Percentiles rank a stretch among this genome's conserved stretches.
These are phyloP conservation scores for Leguminivora glycinivorella DNA, from an alignment of 1,140 invertebrate species.

Conservation along the genomic window DNA sequence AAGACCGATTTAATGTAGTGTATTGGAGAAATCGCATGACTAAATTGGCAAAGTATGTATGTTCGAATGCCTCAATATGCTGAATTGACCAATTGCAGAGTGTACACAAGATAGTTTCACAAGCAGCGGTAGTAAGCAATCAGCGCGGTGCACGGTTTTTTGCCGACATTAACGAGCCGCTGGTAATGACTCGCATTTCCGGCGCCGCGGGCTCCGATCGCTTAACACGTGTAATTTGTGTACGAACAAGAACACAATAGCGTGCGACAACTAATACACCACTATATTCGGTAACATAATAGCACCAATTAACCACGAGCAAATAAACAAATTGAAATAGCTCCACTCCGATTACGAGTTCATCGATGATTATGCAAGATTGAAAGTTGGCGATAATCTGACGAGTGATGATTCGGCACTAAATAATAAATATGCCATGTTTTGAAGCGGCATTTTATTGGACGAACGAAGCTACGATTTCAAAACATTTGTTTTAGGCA, in stretches of 20 bases:
- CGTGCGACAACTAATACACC: conserved; percentile 50
- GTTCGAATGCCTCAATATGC: conserved; percentile 51
- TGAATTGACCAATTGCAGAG: conserved; percentile 58
- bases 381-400: conserved; percentile 13
- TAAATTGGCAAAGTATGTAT: conserved; percentile 41
- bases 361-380: conserved; percentile 22
- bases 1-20: conserved; percentile 34
- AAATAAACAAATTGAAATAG: conserved; percentile 24
- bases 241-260: conserved; percentile 48
- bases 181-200: conserved; percentile 59
- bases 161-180: conserved; percentile 60
- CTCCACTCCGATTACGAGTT: conserved; percentile 3
- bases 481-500: conserved; percentile 1
- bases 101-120: conserved; percentile 48
- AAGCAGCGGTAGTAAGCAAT: conserved; percentile 63
- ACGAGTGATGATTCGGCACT: not conserved
- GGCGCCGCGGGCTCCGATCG: conserved; percentile 37
- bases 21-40: conserved; percentile 39
- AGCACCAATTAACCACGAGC: conserved; percentile 10
- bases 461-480: not conserved
- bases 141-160: conserved; percentile 56
- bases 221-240: conserved; percentile 21
- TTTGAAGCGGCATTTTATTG: not conserved
- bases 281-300: conserved; percentile 45
- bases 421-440: conserved; percentile 1